These are phyloP conservation scores for Drosophila athabasca DNA, from an alignment of 1,140 invertebrate species.

Conservation along the genomic window DNA sequence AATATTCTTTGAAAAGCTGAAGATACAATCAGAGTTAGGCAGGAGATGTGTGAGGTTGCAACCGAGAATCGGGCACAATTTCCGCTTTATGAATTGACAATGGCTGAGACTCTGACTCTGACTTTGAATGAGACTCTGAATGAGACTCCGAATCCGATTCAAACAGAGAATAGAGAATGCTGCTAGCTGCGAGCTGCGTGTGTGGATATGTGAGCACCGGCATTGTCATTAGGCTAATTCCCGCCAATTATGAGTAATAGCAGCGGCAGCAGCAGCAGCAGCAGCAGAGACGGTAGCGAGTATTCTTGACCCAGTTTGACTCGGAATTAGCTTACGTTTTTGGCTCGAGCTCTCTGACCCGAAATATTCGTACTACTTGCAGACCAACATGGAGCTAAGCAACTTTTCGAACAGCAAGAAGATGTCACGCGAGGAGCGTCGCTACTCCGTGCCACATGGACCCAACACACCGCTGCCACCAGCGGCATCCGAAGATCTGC, in stretches of 20 bases:
- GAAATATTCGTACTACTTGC: conserved; percentile 36
- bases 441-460: conserved; percentile 92
- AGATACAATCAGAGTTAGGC: too few species aligned
- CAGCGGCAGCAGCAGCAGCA: conserved; percentile 11
- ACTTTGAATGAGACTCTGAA: conserved; percentile 16
- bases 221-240: conserved; percentile 76
- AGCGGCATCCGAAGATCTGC: conserved; percentile 93
- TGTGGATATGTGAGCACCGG: conserved; percentile 34
- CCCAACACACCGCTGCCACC: conserved; percentile 86
- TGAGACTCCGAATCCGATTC: not conserved
- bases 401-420: conserved; percentile 80
- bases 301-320: conserved; percentile 77
- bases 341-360: conserved; percentile 39
- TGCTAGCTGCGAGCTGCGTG: conserved; percentile 24
- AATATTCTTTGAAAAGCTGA: too few species aligned
- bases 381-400: conserved; percentile 80
- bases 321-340: conserved; percentile 64
- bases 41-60: not conserved
- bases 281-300: conserved; percentile 33
- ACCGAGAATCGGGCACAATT: conserved; percentile 30
- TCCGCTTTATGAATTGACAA: conserved; percentile 40
- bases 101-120: conserved; percentile 22
- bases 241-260: conserved; percentile 76
- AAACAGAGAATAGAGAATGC: conserved; percentile 35
- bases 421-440: conserved; percentile 86